Conservation (phyloP, 1,140 invertebrate species). For the Danaus melanippus region DNA sequence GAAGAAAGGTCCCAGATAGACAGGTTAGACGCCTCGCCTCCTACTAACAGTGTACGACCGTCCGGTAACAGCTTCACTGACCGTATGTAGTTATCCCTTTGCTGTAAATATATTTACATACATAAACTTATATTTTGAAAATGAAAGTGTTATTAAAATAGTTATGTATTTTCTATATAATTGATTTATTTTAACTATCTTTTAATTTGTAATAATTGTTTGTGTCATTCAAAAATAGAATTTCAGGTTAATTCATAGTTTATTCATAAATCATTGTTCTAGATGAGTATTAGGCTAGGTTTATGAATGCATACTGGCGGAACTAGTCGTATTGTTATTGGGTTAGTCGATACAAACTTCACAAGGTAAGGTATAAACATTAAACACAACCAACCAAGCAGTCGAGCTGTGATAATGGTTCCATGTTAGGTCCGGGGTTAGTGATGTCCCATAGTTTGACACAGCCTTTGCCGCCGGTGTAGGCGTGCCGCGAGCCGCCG, state of each 20-base stretch:
- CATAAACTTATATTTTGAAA: neutral
- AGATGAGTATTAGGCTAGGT: too few relatives aligned
- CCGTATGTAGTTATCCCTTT: constrained; percentile 97
- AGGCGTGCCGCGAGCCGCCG: constrained; percentile 94
- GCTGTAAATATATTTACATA: constrained; percentile 63
- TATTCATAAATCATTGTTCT: too few relatives aligned
- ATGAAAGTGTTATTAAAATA: neutral
- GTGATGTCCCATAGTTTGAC: constrained; percentile 97
- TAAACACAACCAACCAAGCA: constrained; percentile 80
- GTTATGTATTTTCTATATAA: too few relatives aligned
- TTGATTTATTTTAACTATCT: too few relatives aligned
- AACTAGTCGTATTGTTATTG: too few relatives aligned
- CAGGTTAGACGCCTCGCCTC: constrained; percentile 95
- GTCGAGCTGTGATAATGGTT: constrained; percentile 91
- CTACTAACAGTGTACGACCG: constrained; percentile 96
- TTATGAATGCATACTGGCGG: too few relatives aligned
- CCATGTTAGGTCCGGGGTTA: constrained; percentile 82
- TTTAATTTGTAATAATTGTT: too few relatives aligned
- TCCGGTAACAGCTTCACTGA: constrained; percentile 97
- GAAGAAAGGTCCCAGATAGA: constrained; percentile 96
- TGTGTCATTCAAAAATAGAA: too few relatives aligned
- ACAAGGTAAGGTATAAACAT: too few relatives aligned
- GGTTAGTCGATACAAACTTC: too few relatives aligned
- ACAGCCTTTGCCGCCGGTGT: constrained; percentile 99
- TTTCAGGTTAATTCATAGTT: too few relatives aligned